A percentile compares a stretch with the other conserved stretches of the same genome.
These are phyloP conservation scores for Cossypha heuglini DNA, from an alignment of 2,797 vertebrate species.

Conservation along the genomic window DNA sequence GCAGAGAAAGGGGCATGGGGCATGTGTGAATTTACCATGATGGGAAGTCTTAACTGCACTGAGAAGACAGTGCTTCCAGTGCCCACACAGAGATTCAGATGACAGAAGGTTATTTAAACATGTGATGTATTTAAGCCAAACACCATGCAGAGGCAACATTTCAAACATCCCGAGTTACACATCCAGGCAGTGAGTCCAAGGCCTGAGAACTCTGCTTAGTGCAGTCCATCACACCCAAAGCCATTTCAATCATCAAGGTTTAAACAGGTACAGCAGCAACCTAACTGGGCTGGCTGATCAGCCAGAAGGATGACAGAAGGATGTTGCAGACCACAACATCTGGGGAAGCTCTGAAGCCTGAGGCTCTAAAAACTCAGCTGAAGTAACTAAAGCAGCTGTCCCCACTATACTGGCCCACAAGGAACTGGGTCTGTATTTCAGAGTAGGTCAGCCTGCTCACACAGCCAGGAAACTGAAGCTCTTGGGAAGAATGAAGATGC, in stretches of 20 bases:
- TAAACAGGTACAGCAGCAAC: neutral
- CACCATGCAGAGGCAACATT: neutral
- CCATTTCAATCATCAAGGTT: neutral
- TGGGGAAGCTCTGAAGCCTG: neutral
- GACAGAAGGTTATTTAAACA: neutral
- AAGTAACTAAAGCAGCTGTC: neutral
- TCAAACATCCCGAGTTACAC: neutral
- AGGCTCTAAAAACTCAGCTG: neutral
- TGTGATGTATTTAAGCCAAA: neutral
- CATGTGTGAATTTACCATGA: neutral
- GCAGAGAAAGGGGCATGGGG: neutral
- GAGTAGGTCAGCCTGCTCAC: neutral
- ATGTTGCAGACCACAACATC: neutral
- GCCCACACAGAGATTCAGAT: neutral
- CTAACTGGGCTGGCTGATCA: neutral
- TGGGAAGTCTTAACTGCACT: neutral
- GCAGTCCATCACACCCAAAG: neutral
- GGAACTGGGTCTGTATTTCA: neutral
- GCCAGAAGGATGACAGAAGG: neutral
- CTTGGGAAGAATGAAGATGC: neutral
- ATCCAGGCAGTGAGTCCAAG: neutral
- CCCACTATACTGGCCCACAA: neutral
- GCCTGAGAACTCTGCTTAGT: neutral
- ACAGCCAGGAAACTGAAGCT: neutral
- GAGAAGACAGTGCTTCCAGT: neutral